Evolutionary conservation across 1,140 invertebrate genomes (phyloP), one percentile per base, ranked within the genome.

Genomic region (Parasteatoda tepidariorum): DNA sequence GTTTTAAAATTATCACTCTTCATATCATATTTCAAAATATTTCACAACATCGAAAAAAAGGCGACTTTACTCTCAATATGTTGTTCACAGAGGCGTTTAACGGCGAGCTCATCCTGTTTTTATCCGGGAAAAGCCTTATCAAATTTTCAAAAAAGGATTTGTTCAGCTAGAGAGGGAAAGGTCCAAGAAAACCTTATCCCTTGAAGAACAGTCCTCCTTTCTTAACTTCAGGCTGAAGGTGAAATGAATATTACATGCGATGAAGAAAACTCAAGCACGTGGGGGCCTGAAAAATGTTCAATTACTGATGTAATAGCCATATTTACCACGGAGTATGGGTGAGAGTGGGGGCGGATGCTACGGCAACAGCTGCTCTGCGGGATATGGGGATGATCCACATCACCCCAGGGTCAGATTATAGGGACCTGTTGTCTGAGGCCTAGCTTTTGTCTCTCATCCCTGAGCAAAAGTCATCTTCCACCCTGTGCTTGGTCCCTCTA

Each of bases 271-370:
- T 9, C 15, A 64, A 76, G 62, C 76, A 67, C 76, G 62, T 79
- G 55, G 78, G 55, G 67, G 66, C 78, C 62, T 82, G 78, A 82
- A 82, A 82, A 82, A 82, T 82, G 78, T 71, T 79, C 62, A 79
- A 79, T 79, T 79, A 79, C 76, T 79, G 76, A 79, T 79, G 76
- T 79, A 79, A 79, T 79, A 79, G 76, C 76, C 64, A 79, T 79
- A 79, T 79, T 79, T 79, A 79, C 76, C 76, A 68, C 73, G 73
- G 38, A 30, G 28, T 41, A 26, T 48, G 74, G 66, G n/a, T 71
- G 54, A n/a, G n/a, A n/a, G 54, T 9, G 7, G 34, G 78, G 55
- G 78, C 78, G 57, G n/a, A n/a, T 71, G 66, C 66, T 67, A 18
- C 24, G 30, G 55, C 78, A 71, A 62, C 78, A 82, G 66, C 78